These are phyloP conservation scores for Coreoperca whiteheadi DNA, from an alignment of 2,113 vertebrate species.

Conservation along the genomic window DNA sequence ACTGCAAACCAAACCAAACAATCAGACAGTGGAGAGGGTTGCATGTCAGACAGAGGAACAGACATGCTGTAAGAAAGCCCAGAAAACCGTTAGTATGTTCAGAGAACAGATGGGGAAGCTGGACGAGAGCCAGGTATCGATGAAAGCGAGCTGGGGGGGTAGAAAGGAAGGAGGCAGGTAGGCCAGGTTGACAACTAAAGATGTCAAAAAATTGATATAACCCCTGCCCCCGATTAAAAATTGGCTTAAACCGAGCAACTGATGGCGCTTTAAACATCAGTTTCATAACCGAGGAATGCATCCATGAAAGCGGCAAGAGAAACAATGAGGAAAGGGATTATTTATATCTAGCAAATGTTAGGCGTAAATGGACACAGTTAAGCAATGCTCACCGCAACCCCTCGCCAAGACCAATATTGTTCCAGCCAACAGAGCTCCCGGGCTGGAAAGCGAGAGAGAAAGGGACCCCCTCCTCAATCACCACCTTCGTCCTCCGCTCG, in stretches of 20 bases:
- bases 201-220: slow-evolving; percentile 41
- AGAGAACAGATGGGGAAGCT: slow-evolving; percentile 59
- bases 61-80: slow-evolving; percentile 55
- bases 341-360: slow-evolving; percentile 72
- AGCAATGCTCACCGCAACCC: slow-evolving; percentile 56
- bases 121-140: slow-evolving; percentile 56
- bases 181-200: slow-evolving; percentile 19
- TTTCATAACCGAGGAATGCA: slow-evolving; percentile 62
- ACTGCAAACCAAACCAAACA: slow-evolving; percentile 55
- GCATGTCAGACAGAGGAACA: slow-evolving; percentile 62
- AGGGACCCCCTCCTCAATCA: slow-evolving; percentile 75
- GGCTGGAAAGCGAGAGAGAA: slow-evolving; percentile 64
- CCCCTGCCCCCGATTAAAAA: slow-evolving; percentile 41
- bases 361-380: slow-evolving; percentile 75
- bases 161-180: slow-evolving; percentile 15
- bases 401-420: slow-evolving; percentile 82
- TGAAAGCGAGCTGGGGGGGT: not conserved
- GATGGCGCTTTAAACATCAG: slow-evolving; percentile 49
- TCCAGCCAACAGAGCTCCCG: slow-evolving; percentile 74
- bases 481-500: slow-evolving; percentile 46
- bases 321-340: slow-evolving; percentile 61
- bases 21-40: slow-evolving; percentile 58
- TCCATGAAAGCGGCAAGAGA: slow-evolving; percentile 43
- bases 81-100: slow-evolving; percentile 59
- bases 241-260: slow-evolving; percentile 22